phyloP scores from a whole-genome alignment of 2,797 vertebrate genomes.

The Spinibarbus caldwelli region DNA sequence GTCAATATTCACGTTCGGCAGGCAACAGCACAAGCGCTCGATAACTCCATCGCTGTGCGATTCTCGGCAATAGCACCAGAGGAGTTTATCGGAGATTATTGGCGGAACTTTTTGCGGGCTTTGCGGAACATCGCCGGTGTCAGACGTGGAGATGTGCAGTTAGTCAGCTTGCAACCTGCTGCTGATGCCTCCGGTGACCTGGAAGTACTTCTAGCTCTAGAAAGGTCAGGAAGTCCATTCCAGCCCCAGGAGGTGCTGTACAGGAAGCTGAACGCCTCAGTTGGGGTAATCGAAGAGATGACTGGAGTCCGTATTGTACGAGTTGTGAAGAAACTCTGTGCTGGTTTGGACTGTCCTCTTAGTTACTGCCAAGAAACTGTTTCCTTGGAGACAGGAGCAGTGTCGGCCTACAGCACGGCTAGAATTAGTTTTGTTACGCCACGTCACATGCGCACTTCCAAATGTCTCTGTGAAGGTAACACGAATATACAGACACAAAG shows the following conservation, averaged over 20 bases:
- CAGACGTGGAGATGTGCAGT: conserved; percentile 89
- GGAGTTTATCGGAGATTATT: conserved; percentile 95
- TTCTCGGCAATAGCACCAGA: conserved; percentile 91
- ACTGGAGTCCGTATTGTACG: conserved; percentile 88
- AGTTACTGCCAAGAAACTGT: conserved; percentile 92
- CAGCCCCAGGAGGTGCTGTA: conserved; percentile 86
- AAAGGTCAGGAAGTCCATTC: conserved; percentile 83
- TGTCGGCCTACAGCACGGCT: conserved; percentile 96
- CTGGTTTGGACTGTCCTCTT: conserved; percentile 87
- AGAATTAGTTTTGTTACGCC: conserved; percentile 95
- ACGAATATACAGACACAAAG: background rate
- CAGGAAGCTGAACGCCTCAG: conserved; percentile 91
- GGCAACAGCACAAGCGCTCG: conserved; percentile 82
- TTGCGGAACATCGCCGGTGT: conserved; percentile 89
- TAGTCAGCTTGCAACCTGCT: conserved; percentile 91
- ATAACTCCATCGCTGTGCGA: conserved; percentile 87
- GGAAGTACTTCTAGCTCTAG: conserved; percentile 89
- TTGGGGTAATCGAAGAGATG: conserved; percentile 92
- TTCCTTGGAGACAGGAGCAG: conserved; percentile 82
- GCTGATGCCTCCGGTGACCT: conserved; percentile 84
- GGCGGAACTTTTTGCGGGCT: conserved; percentile 95
- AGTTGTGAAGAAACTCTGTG: conserved; percentile 89
- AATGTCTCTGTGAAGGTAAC: conserved; percentile 94
- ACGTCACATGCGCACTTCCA: conserved; percentile 82
- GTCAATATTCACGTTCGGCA: conserved; percentile 88